These are phyloP conservation scores for Harlomillsia oculata DNA, from an alignment of 1,140 invertebrate species.

Conservation along the genomic window DNA sequence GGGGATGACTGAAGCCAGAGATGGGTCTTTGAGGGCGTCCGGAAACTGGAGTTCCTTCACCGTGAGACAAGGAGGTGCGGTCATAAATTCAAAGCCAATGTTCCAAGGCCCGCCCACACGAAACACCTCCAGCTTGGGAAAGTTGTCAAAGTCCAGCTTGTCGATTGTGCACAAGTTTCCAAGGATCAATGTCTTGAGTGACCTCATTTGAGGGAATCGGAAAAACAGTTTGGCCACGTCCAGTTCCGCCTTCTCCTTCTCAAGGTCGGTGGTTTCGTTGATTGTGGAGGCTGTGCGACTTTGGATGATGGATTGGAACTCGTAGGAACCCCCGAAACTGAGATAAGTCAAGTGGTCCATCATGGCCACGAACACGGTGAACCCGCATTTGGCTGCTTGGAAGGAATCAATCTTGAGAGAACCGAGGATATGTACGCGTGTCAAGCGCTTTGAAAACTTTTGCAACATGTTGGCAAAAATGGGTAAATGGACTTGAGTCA, in stretches of 20 bases:
- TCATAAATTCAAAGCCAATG: conserved; percentile 10
- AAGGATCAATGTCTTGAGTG: not conserved
- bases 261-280: not conserved
- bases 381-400: not conserved
- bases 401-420: conserved; percentile 5
- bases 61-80: not conserved
- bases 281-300: not conserved
- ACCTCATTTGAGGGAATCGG: conserved; percentile 6
- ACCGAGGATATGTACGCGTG: conserved; percentile 14
- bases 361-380: conserved; percentile 2
- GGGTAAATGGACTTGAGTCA: conserved; percentile 8
- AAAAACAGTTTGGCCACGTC: conserved; percentile 8
- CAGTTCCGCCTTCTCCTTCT: no score
- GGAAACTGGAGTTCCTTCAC: conserved; percentile 23
- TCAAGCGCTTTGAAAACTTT: not conserved
- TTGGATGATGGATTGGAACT: conserved; percentile 3
- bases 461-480: conserved; percentile 13
- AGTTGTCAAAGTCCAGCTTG: conserved; percentile 11
- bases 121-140: conserved; percentile 12
- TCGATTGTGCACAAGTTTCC: conserved; percentile 28
- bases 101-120: conserved; percentile 23
- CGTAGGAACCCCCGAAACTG: conserved; percentile 13
- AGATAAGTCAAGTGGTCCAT: not conserved
- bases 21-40: conserved; percentile 21
- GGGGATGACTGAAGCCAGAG: conserved; percentile 11